Percentiles rank a stretch among this genome's conserved stretches.
Conservation (phyloP, 1,140 invertebrate species). For the Drosophila bifasciata region DNA sequence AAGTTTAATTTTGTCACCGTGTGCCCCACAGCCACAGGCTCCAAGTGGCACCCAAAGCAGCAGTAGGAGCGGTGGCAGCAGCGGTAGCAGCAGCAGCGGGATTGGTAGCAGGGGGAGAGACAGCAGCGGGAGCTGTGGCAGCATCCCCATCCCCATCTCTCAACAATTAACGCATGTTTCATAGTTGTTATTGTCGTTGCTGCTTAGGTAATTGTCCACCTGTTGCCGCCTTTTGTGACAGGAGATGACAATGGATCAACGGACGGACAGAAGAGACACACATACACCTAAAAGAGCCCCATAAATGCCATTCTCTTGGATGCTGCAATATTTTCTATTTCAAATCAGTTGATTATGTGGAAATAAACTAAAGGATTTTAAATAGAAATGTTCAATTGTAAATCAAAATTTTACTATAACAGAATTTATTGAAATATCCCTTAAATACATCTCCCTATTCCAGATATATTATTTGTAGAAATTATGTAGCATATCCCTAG, state of each 20-base stretch:
- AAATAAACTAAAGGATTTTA: no score
- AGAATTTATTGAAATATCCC: no score
- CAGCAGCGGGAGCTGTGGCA: slow-evolving; percentile 14
- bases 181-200: slow-evolving; percentile 50
- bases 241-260: slow-evolving; percentile 13
- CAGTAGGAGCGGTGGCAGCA: slow-evolving; percentile 15
- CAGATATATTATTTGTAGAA: no score
- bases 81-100: slow-evolving; percentile 10
- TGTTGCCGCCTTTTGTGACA: slow-evolving; percentile 70
- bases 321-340: slow-evolving; percentile 34
- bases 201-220: slow-evolving; percentile 68
- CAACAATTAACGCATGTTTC: slow-evolving; percentile 71
- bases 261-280: slow-evolving; percentile 12
- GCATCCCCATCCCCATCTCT: slow-evolving; percentile 31
- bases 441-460: no score
- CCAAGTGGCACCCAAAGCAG: slow-evolving; percentile 23
- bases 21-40: slow-evolving; percentile 49
- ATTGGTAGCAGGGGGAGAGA: slow-evolving; percentile 16
- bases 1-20: slow-evolving; percentile 82
- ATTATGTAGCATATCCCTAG: no score
- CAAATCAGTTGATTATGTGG: slow-evolving; percentile 1
- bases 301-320: slow-evolving; percentile 37
- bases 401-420: no score
- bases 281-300: slow-evolving; percentile 10
- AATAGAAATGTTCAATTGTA: no score